A percentile compares a stretch with the other conserved stretches of the same genome.
phyloP scores from a whole-genome alignment of 1,140 invertebrate species.

The Chironomus tepperi region DNA sequence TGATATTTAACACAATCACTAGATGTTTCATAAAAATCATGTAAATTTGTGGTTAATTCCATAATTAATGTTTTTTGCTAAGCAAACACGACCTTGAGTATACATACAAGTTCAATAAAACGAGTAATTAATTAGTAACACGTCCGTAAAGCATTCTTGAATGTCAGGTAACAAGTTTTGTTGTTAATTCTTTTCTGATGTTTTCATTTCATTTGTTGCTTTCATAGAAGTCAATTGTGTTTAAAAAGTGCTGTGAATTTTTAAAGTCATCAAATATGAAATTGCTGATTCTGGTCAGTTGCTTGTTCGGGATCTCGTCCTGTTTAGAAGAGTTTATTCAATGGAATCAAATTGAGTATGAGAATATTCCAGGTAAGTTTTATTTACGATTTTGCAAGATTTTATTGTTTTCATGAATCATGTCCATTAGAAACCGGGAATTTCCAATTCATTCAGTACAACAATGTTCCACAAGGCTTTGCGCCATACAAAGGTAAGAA shows the following conservation, averaged over 20 bases:
- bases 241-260: too few relatives aligned
- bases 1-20: too few relatives aligned
- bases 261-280: neutral
- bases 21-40: too few relatives aligned
- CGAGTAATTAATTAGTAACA: neutral
- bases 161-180: neutral
- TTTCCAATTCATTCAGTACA: neutral
- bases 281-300: neutral
- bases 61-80: too few relatives aligned
- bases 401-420: neutral
- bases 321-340: neutral
- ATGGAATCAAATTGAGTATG: constrained; percentile 10
- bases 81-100: neutral
- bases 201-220: neutral
- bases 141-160: neutral
- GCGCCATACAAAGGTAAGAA: neutral
- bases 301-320: neutral
- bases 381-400: neutral
- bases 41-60: too few relatives aligned
- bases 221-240: neutral
- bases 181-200: neutral
- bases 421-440: neutral
- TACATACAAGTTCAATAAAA: neutral
- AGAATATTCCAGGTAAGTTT: neutral
- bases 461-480: neutral